Percentiles rank a stretch among this genome's conserved stretches.
Evolutionary conservation across 2,888 invertebrate species (phyloP).

Genomic region (Dinocampus coccinellae): DNA sequence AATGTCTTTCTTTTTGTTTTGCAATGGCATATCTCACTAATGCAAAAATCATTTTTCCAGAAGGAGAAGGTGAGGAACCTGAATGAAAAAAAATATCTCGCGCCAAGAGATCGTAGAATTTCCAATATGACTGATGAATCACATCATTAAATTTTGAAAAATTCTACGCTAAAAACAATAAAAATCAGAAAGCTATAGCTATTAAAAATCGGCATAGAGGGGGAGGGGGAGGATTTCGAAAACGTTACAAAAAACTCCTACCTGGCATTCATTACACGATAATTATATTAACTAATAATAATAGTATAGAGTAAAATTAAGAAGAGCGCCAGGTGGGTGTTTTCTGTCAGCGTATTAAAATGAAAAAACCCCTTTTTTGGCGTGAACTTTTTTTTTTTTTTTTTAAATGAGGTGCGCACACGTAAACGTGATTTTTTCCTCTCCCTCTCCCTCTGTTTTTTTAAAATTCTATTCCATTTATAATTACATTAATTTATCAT

Average conservation of each 20-base stretch:
- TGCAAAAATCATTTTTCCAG: slow-evolving; percentile 38
- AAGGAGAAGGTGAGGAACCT: slow-evolving; percentile 58
- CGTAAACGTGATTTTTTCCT: not conserved
- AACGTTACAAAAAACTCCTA: slow-evolving; percentile 49
- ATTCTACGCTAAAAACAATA: slow-evolving; percentile 9
- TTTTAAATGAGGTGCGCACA: not conserved
- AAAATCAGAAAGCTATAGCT: no score
- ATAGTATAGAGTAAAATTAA: slow-evolving; percentile 51
- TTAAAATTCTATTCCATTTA: not conserved
- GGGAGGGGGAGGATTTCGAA: slow-evolving; percentile 33
- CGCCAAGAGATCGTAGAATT: slow-evolving; percentile 19
- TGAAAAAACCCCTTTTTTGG: slow-evolving; percentile 6
- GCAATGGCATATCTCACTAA: slow-evolving; percentile 14
- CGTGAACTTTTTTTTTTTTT: slow-evolving; percentile 1
- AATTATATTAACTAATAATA: slow-evolving; percentile 51
- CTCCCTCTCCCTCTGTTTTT: no score
- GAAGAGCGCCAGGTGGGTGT: slow-evolving; percentile 47
- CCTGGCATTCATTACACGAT: slow-evolving; percentile 51
- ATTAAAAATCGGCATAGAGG: no score
- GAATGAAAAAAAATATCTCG: slow-evolving; percentile 50
- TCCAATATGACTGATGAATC: slow-evolving; percentile 4
- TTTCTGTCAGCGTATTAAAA: slow-evolving; percentile 31
- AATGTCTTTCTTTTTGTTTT: slow-evolving; percentile 3
- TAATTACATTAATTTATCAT: not conserved
- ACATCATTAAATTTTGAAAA: slow-evolving; percentile 18